phyloP scores from a whole-genome alignment of 2,113 vertebrate genomes.

The Chionis minor region DNA sequence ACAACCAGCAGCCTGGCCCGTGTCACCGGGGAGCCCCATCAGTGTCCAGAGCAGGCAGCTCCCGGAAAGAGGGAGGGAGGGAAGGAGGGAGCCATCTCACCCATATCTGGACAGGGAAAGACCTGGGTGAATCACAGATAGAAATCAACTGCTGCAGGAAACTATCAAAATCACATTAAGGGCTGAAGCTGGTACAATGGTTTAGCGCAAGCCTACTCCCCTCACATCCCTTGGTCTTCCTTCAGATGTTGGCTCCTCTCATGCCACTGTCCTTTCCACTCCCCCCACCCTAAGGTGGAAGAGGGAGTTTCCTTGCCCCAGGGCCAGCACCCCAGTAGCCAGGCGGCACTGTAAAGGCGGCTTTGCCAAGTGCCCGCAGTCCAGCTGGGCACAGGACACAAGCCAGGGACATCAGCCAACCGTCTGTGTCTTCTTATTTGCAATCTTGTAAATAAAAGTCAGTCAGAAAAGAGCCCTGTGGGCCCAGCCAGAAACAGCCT shows the following conservation, averaged over 20 bases:
- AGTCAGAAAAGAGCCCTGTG: background rate
- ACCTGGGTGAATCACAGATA: background rate
- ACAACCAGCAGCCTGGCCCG: background rate
- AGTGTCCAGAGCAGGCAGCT: background rate
- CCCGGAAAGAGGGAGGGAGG: background rate
- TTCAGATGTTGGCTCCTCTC: background rate
- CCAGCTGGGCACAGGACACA: background rate
- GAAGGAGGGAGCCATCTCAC: background rate
- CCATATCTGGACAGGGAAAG: background rate
- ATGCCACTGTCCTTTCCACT: background rate
- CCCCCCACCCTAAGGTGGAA: fast-evolving
- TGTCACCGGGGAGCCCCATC: background rate
- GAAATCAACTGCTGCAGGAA: background rate
- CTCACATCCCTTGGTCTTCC: background rate
- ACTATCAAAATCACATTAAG: fast-evolving
- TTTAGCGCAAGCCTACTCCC: background rate
- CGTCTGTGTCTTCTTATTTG: background rate
- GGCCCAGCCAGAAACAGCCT: background rate
- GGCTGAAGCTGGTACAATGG: fast-evolving
- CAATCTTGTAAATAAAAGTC: background rate
- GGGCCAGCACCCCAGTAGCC: background rate
- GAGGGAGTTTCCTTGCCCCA: too few species aligned
- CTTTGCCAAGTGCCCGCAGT: background rate
- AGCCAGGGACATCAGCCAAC: conserved; percentile 17
- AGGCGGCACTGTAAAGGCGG: background rate